phyloP scores from a whole-genome alignment of 2,113 vertebrate genomes.

The Herpetotheres cachinnans region DNA sequence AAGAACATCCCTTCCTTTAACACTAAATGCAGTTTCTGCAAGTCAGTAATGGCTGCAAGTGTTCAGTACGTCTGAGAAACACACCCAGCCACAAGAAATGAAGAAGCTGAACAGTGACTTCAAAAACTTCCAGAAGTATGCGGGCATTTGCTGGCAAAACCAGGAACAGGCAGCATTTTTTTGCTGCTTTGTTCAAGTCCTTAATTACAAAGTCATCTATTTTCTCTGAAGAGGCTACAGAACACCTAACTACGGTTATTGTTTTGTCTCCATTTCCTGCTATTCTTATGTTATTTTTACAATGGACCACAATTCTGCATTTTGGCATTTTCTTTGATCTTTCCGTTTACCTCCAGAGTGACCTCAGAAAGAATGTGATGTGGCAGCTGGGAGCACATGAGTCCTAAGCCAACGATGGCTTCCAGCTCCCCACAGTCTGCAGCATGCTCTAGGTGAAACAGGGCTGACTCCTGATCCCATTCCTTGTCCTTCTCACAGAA shows the following conservation, averaged over 20 bases:
- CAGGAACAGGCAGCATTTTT: neutral
- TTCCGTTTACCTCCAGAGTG: slow-evolving; percentile 79
- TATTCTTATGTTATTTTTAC: neutral
- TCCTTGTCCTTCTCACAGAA: slow-evolving; percentile 89
- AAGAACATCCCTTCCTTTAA: neutral
- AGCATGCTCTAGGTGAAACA: slow-evolving; percentile 91
- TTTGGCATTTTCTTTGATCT: neutral
- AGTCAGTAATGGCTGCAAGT: neutral
- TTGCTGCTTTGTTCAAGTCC: neutral
- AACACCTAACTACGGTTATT: neutral
- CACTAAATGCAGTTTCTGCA: neutral
- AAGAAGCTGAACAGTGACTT: neutral
- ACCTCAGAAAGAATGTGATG: slow-evolving; percentile 91
- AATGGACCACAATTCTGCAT: neutral
- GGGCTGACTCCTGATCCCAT: slow-evolving; percentile 87
- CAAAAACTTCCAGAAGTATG: neutral
- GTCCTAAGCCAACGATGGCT: slow-evolving; percentile 89
- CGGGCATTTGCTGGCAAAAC: neutral
- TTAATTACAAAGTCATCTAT: neutral
- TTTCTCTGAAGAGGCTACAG: neutral
- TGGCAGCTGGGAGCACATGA: slow-evolving; percentile 87
- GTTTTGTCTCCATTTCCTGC: neutral
- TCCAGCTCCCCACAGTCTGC: slow-evolving; percentile 94
- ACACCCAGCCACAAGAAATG: neutral
- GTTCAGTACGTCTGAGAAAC: neutral